Conservation (phyloP, 2,888 invertebrate genomes). For the Parascotia fuliginaria region DNA sequence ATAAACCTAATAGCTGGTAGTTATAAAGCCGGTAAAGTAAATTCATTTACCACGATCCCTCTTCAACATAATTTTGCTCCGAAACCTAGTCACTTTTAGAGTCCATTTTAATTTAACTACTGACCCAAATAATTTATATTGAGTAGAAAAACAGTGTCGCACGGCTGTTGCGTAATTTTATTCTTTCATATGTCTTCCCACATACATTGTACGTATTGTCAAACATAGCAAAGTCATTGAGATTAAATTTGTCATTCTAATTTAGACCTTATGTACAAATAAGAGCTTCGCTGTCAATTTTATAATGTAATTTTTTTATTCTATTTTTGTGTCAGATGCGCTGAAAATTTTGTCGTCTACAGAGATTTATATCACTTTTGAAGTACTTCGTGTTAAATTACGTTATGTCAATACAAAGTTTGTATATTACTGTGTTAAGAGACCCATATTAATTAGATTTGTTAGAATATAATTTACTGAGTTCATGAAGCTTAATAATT, state of each 20-base stretch:
- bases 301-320: conserved; percentile 5
- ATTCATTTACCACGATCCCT: conserved; percentile 7
- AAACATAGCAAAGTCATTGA: conserved; percentile 24
- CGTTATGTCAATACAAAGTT: conserved; percentile 10
- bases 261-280: neutral
- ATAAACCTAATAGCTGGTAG: neutral
- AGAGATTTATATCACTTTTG: conserved; percentile 7
- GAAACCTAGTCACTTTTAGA: conserved; percentile 29
- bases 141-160: conserved; percentile 47
- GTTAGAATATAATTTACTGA: neutral
- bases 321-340: too few species aligned
- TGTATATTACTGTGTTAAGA: neutral
- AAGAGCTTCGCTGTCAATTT: conserved; percentile 8
- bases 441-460: conserved; percentile 2
- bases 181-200: conserved; percentile 53
- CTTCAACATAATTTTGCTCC: conserved; percentile 22
- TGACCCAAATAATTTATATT: conserved; percentile 56
- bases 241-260: neutral
- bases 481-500: too few species aligned
- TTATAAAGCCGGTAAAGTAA: neutral
- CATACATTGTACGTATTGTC: conserved; percentile 45
- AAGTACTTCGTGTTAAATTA: conserved; percentile 10
- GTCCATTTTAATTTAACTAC: conserved; percentile 51
- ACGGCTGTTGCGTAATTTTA: conserved; percentile 51
- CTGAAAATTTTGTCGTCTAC: too few species aligned